phyloP scores from a whole-genome alignment of 2,888 invertebrate genomes.

The Lepidonotus clava region DNA sequence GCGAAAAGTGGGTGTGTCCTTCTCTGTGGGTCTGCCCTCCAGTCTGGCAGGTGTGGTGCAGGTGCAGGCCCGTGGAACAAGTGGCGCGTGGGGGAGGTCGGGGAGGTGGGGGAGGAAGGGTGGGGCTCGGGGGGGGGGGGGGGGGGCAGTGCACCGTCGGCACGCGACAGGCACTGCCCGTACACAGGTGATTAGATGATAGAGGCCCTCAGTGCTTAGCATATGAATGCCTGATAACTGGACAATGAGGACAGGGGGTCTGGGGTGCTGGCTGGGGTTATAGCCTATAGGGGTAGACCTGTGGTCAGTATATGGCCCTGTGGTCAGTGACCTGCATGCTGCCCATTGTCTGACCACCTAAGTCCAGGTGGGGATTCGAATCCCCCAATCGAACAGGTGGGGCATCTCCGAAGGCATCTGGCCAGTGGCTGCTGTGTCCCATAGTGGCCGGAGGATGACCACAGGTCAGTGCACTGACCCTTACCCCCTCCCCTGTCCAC shows the following conservation, averaged over 20 bases:
- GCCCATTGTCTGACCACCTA: too few species aligned
- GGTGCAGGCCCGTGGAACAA: not conserved
- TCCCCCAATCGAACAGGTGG: too few species aligned
- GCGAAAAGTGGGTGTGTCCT: conserved; percentile 3
- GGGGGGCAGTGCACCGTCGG: not conserved
- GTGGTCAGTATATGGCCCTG: not conserved
- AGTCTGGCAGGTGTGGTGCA: conserved; percentile 14
- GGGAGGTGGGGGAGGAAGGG: not conserved
- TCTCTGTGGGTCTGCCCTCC: not conserved
- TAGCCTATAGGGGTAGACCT: too few species aligned
- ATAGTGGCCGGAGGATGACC: too few species aligned
- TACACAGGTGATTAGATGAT: not conserved
- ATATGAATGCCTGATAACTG: too few species aligned
- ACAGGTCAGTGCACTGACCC: conserved; percentile 18
- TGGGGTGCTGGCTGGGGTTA: too few species aligned
- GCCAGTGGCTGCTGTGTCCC: not conserved
- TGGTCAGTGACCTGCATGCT: too few species aligned
- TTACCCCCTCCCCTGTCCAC: too few species aligned
- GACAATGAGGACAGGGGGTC: too few species aligned
- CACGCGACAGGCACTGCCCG: conserved; percentile 15
- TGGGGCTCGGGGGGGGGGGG: not conserved
- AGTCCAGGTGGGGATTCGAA: too few species aligned
- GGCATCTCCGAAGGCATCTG: conserved; percentile 4
- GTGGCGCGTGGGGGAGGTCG: not conserved
- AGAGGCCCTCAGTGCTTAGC: too few species aligned